Conservation (phyloP, 2,113 vertebrate genomes). For the Octodon degus region DNA sequence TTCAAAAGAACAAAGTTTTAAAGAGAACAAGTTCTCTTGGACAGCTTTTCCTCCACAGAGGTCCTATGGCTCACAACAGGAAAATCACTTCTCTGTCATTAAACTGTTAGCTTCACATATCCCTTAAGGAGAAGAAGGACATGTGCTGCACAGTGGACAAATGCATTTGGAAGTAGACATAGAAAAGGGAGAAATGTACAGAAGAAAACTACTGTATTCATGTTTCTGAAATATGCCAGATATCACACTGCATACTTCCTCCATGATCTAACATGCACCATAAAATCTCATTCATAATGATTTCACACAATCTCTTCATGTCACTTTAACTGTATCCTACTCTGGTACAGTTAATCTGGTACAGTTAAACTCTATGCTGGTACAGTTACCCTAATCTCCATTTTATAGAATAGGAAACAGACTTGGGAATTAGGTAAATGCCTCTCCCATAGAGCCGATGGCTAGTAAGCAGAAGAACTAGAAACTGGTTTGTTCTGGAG, state of each 20-base stretch:
- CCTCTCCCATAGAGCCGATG: not conserved
- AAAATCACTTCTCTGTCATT: conserved; percentile 17
- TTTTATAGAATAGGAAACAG: conserved; percentile 59
- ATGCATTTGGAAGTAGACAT: not conserved
- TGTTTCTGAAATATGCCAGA: not conserved
- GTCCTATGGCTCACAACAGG: not conserved
- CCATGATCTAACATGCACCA: not conserved
- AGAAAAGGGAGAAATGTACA: not conserved
- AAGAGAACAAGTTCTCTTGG: too few species aligned
- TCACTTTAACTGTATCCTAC: not conserved
- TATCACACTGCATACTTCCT: not conserved
- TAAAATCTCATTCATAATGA: not conserved
- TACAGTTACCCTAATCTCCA: not conserved
- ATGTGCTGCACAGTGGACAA: not conserved
- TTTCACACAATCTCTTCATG: not conserved
- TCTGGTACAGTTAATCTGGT: not conserved
- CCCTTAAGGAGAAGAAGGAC: not conserved
- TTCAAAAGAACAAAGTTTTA: too few species aligned
- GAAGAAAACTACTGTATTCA: not conserved
- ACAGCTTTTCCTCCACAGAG: not conserved
- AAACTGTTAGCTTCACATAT: not conserved
- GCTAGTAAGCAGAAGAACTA: not conserved
- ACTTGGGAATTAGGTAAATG: conserved; percentile 37
- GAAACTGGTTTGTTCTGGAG: conserved; percentile 10
- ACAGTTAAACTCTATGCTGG: too few species aligned